These are phyloP conservation scores for Cercopithecus neglectus DNA, from an alignment of 2,797 vertebrate species.

Conservation along the genomic window DNA sequence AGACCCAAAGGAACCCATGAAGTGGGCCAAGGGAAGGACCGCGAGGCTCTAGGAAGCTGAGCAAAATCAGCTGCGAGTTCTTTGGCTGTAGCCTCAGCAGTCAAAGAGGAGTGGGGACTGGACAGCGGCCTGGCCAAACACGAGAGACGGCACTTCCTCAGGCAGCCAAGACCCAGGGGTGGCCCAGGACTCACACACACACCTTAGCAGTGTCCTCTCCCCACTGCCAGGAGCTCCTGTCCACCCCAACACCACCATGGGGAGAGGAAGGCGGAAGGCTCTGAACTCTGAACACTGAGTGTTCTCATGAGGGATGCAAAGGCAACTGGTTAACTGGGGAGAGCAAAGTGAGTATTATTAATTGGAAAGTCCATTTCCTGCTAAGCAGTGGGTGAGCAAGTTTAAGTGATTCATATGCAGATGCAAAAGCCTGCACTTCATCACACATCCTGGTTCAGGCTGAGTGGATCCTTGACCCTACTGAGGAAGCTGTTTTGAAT, in stretches of 20 bases:
- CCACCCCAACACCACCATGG: rapidly evolving
- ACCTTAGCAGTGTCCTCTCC: neutral
- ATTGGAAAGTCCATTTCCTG: neutral
- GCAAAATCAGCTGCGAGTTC: rapidly evolving
- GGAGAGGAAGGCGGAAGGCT: too few relatives aligned
- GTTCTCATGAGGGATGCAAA: rapidly evolving
- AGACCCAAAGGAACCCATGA: rapidly evolving
- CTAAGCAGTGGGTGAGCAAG: too few relatives aligned
- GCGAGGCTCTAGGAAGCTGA: rapidly evolving
- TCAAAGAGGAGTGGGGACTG: neutral
- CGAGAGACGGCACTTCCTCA: too few relatives aligned
- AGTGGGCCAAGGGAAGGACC: rapidly evolving
- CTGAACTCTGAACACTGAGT: rapidly evolving
- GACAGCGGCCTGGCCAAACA: neutral
- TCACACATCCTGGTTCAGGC: neutral
- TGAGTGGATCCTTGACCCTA: neutral
- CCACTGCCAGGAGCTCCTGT: too few relatives aligned
- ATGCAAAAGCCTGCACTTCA: rapidly evolving
- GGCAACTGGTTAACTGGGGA: too few relatives aligned
- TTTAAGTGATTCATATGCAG: rapidly evolving
- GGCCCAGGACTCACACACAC: rapidly evolving
- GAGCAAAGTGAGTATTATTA: rapidly evolving
- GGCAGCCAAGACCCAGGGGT: neutral
- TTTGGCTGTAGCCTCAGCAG: neutral
- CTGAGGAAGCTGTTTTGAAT: rapidly evolving